These are phyloP conservation scores for Tenebrio molitor DNA, from an alignment of 1,140 invertebrate species.

Conservation along the genomic window DNA sequence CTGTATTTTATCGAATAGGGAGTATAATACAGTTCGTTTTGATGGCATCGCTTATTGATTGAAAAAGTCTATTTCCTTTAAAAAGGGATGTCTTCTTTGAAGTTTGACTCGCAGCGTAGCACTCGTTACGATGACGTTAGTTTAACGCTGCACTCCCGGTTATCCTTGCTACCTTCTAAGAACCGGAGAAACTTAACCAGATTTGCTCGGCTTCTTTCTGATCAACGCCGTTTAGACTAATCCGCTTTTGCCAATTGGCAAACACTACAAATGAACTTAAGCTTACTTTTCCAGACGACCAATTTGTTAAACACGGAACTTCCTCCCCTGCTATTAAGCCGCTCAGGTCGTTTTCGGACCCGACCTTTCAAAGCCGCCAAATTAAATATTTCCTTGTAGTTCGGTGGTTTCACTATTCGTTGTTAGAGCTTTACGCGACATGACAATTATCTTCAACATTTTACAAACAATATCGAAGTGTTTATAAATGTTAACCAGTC, in stretches of 20 bases:
- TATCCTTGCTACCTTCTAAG: conserved; percentile 20
- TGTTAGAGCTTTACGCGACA: too few species aligned
- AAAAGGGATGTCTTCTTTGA: conserved; percentile 45
- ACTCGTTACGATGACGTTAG: conserved; percentile 45
- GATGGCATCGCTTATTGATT: conserved; percentile 47
- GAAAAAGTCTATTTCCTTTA: conserved; percentile 48
- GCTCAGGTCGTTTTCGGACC: too few species aligned
- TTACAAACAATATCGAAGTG: too few species aligned
- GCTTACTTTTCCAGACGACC: conserved; percentile 19
- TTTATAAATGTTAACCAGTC: too few species aligned
- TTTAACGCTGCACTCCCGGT: conserved; percentile 38
- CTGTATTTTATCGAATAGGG: conserved; percentile 34
- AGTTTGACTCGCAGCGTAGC: conserved; percentile 32
- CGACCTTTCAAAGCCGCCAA: too few species aligned
- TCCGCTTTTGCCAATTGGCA: conserved; percentile 32
- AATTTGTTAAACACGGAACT: conserved; percentile 1
- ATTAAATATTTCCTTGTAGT: too few species aligned
- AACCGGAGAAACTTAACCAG: conserved; percentile 37
- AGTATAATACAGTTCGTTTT: conserved; percentile 45
- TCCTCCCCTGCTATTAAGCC: not conserved
- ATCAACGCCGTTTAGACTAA: conserved; percentile 31
- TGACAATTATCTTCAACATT: too few species aligned
- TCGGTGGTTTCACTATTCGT: too few species aligned
- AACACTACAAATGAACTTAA: conserved; percentile 31
- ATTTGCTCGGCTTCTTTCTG: conserved; percentile 25